Evolutionary conservation across 2,888 invertebrate species (phyloP).

Genomic region (Chesias legatella): DNA sequence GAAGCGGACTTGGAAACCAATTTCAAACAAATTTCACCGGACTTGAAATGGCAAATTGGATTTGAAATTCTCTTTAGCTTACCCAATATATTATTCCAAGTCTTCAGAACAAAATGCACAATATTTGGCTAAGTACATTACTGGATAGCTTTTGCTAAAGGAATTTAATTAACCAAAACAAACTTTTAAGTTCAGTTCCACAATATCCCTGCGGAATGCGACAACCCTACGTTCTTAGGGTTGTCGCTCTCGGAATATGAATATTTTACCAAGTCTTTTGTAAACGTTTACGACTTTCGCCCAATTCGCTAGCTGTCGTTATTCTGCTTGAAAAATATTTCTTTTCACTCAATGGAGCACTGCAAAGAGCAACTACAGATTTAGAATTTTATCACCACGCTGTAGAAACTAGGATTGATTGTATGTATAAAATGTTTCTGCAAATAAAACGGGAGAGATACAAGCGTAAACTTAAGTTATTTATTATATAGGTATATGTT

Average conservation of each 20-base stretch:
- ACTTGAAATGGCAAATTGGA: conserved; percentile 7
- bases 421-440: conserved; percentile 1
- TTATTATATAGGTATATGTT: conserved; percentile 15
- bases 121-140: conserved; percentile 10
- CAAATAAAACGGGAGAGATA: conserved; percentile 11
- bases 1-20: conserved; percentile 1
- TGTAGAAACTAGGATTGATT: conserved; percentile 21
- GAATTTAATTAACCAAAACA: conserved; percentile 23
- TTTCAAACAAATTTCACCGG: background rate
- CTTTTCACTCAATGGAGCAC: conserved; percentile 19
- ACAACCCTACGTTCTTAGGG: conserved; percentile 25
- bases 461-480: conserved; percentile 21
- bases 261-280: conserved; percentile 51
- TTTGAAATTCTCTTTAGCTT: conserved; percentile 12
- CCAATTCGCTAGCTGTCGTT: conserved; percentile 36
- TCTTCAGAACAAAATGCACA: conserved; percentile 12
- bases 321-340: conserved; percentile 31
- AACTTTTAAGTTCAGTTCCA: conserved; percentile 11
- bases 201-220: conserved; percentile 10
- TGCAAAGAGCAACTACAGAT: conserved; percentile 10
- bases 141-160: conserved; percentile 14
- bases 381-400: conserved; percentile 17
- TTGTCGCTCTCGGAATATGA: conserved; percentile 40
- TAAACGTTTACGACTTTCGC: conserved; percentile 42
- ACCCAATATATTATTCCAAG: conserved; percentile 14